These are phyloP conservation scores for Trimorus sp. DNA, from an alignment of 2,888 invertebrate genomes.

Conservation along the genomic window DNA sequence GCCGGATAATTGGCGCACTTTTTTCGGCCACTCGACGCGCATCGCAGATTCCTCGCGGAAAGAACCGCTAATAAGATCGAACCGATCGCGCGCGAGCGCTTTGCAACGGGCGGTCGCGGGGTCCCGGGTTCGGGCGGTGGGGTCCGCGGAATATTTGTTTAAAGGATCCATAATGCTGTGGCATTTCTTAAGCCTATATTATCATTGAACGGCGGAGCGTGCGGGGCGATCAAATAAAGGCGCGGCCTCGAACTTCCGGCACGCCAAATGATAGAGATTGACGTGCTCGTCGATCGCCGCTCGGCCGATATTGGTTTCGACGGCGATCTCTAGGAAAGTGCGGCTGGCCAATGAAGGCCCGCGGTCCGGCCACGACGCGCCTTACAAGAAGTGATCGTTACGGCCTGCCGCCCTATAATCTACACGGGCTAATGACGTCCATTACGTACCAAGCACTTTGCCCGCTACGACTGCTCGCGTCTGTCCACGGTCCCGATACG, in stretches of 20 bases:
- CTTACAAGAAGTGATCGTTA: constrained; percentile 82
- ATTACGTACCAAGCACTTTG: constrained; percentile 79
- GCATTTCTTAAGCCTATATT: constrained; percentile 53
- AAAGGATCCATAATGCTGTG: constrained; percentile 50
- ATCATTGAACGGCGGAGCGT: constrained; percentile 39
- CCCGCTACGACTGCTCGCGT: constrained; percentile 75
- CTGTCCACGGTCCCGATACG: constrained; percentile 77
- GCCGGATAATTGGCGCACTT: constrained; percentile 38
- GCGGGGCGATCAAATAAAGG: constrained; percentile 38
- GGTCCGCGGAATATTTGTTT: constrained; percentile 55
- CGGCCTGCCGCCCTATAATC: constrained; percentile 82
- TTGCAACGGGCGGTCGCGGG: too few relatives aligned
- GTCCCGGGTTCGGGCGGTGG: constrained; percentile 22
- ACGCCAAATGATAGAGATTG: constrained; percentile 62
- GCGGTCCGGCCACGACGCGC: constrained; percentile 74
- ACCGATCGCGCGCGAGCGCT: constrained; percentile 1
- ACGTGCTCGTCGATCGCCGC: constrained; percentile 53
- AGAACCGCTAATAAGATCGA: constrained; percentile 15
- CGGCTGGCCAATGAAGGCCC: constrained; percentile 72
- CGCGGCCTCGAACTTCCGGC: constrained; percentile 49
- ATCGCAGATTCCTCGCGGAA: constrained; percentile 1
- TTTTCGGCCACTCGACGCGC: constrained; percentile 33
- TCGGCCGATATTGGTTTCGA: constrained; percentile 72
- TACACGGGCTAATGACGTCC: constrained; percentile 82
- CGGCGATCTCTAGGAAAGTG: constrained; percentile 71